Percentiles rank a stretch among this genome's conserved stretches.
These are phyloP conservation scores for Leptopilina syphax DNA, from an alignment of 2,888 invertebrate genomes.

Conservation along the genomic window DNA sequence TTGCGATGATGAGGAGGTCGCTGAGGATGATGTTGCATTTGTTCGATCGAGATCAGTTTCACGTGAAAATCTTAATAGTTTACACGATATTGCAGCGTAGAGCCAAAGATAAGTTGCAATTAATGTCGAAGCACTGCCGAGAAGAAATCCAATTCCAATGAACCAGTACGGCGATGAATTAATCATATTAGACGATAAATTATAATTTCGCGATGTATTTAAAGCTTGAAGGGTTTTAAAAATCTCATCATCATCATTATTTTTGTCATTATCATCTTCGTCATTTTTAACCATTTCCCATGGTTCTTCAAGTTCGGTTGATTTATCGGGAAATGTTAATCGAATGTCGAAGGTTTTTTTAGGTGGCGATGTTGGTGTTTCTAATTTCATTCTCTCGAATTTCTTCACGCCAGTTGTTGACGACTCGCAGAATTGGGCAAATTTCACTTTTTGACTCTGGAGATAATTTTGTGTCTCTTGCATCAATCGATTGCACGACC, in stretches of 20 bases:
- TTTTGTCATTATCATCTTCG: neutral
- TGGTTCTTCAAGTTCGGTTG: neutral
- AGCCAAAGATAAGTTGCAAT: slow-evolving; percentile 67
- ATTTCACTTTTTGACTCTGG: slow-evolving; percentile 50
- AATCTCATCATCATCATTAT: slow-evolving; percentile 40
- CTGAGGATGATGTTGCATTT: slow-evolving; percentile 45
- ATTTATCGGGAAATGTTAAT: slow-evolving; percentile 1
- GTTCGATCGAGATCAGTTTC: slow-evolving; percentile 38
- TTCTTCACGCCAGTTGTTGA: slow-evolving; percentile 48
- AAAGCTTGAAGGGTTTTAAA: slow-evolving; percentile 20
- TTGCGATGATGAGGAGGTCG: slow-evolving; percentile 47
- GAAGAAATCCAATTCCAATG: slow-evolving; percentile 65
- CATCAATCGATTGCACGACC: slow-evolving; percentile 66
- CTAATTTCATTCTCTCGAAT: slow-evolving; percentile 63
- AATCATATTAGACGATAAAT: slow-evolving; percentile 45
- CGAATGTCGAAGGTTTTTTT: slow-evolving; percentile 24
- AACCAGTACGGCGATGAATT: slow-evolving; percentile 63
- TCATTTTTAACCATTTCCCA: slow-evolving; percentile 22
- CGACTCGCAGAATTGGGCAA: slow-evolving; percentile 56
- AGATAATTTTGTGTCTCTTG: slow-evolving; percentile 61
- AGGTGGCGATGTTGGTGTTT: slow-evolving; percentile 33
- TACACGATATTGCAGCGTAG: slow-evolving; percentile 56
- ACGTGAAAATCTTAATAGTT: slow-evolving; percentile 44
- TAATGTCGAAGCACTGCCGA: slow-evolving; percentile 64
- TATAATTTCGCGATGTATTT: slow-evolving; percentile 42